Evolutionary conservation across 2,888 invertebrate genomes (phyloP).

Genomic region (Chrysolina americana): DNA sequence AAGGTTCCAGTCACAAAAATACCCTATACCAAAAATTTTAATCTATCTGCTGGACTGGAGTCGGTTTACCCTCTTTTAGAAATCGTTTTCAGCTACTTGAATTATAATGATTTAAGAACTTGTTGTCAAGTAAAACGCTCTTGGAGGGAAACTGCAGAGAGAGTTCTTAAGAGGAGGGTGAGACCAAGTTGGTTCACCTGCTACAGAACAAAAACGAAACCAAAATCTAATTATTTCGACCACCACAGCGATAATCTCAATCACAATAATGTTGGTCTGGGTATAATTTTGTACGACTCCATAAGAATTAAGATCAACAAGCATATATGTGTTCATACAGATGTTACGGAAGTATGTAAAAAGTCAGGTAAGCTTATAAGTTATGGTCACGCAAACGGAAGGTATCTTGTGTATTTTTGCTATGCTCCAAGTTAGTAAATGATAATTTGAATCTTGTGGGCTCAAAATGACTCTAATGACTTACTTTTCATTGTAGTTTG

Average conservation of each 20-base stretch:
- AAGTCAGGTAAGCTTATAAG: slow-evolving; percentile 45
- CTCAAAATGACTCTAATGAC: not conserved
- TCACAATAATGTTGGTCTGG: slow-evolving; percentile 56
- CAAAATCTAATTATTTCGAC: slow-evolving; percentile 47
- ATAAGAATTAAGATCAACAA: slow-evolving; percentile 56
- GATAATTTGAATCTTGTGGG: not conserved
- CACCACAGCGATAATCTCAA: slow-evolving; percentile 55
- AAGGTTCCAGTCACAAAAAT: slow-evolving; percentile 47
- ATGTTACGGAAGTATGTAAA: slow-evolving; percentile 40
- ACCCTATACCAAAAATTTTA: slow-evolving; percentile 52
- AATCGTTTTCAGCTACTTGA: slow-evolving; percentile 59
- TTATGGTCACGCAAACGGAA: not conserved
- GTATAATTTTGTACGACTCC: slow-evolving; percentile 60
- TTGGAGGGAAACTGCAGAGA: slow-evolving; percentile 59
- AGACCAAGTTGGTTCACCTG: slow-evolving; percentile 60
- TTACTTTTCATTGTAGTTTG: no score
- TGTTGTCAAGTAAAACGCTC: slow-evolving; percentile 56
- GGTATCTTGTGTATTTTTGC: no score
- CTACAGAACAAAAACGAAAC: slow-evolving; percentile 47
- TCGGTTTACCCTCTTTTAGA: slow-evolving; percentile 61
- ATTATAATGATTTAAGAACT: slow-evolving; percentile 57
- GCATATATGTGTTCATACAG: slow-evolving; percentile 58
- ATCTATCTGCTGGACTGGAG: slow-evolving; percentile 59
- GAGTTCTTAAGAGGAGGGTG: slow-evolving; percentile 54
- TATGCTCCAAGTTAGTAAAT: not conserved